Evolutionary conservation across 2,888 invertebrate species (phyloP).

Genomic region (Uloborus plumipes): DNA sequence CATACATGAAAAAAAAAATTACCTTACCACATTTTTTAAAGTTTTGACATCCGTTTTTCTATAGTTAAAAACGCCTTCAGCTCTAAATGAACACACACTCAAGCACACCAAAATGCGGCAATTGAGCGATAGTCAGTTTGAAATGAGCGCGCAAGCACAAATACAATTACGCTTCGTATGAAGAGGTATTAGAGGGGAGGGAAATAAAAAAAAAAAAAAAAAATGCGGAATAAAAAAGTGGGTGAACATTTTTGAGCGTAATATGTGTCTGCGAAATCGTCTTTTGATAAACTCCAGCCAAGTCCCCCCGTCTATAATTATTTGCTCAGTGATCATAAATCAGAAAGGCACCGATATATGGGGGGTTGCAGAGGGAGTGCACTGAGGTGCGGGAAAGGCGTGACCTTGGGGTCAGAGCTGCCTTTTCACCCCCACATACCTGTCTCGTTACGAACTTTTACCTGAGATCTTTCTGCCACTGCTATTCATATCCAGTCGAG

Average conservation of each 20-base stretch:
- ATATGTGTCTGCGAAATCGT: slow-evolving; percentile 44
- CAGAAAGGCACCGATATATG: slow-evolving; percentile 38
- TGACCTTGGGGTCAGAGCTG: slow-evolving; percentile 38
- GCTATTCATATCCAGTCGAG: too few species aligned
- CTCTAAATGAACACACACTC: neutral
- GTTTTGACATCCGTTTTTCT: too few species aligned
- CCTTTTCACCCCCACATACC: slow-evolving; percentile 44
- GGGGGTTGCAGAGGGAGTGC: neutral
- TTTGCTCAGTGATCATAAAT: slow-evolving; percentile 60
- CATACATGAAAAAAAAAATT: too few species aligned
- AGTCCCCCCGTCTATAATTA: slow-evolving; percentile 48
- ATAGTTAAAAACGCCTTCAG: too few species aligned
- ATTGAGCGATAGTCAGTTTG: neutral
- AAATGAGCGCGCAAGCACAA: neutral
- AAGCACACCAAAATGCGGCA: neutral
- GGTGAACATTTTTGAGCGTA: slow-evolving; percentile 23
- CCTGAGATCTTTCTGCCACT: slow-evolving; percentile 8
- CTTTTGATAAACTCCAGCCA: slow-evolving; percentile 15
- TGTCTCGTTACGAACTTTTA: slow-evolving; percentile 10
- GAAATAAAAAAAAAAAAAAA: too few species aligned
- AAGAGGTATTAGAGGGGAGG: neutral
- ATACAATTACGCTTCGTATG: neutral
- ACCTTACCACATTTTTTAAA: too few species aligned
- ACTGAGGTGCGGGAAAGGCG: slow-evolving; percentile 24
- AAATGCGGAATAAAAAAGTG: too few species aligned